Percentiles rank a stretch among this genome's conserved stretches.
phyloP scores from a whole-genome alignment of 2,797 vertebrate genomes.

The Pseudopleuronectes americanus region DNA sequence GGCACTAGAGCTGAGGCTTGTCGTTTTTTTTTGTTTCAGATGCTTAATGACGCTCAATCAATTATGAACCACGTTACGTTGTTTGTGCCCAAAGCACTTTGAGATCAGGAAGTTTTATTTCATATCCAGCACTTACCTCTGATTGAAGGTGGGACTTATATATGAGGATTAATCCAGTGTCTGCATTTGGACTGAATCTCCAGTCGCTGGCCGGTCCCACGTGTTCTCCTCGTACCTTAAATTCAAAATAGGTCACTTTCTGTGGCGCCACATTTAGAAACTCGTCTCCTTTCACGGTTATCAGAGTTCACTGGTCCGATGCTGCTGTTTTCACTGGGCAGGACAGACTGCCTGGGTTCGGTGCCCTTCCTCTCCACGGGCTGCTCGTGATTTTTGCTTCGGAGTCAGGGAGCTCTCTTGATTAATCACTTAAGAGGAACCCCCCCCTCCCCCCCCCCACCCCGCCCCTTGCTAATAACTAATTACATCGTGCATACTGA shows the following conservation, averaged over 20 bases:
- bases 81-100: constrained; percentile 59
- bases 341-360: constrained; percentile 10
- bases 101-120: constrained; percentile 43
- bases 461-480: constrained; percentile 78
- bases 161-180: neutral
- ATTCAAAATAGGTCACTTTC: too few relatives aligned
- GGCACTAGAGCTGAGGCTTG: constrained; percentile 48
- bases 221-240: too few relatives aligned
- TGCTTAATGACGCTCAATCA: constrained; percentile 72
- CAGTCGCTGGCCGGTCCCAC: too few relatives aligned
- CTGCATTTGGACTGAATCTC: neutral
- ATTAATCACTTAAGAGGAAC: constrained; percentile 80
- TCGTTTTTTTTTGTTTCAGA: constrained; percentile 66
- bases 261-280: neutral
- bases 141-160: neutral
- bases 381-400: constrained; percentile 40
- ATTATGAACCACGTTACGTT: constrained; percentile 71
- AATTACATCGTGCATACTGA: constrained; percentile 82
- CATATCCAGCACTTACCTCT: constrained; percentile 24
- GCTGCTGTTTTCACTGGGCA: constrained; percentile 7
- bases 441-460: constrained; percentile 23
- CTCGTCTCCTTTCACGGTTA: neutral
- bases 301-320: neutral
- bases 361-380: constrained; percentile 36
- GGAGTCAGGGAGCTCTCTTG: constrained; percentile 51